Conservation (phyloP, 2,797 vertebrate species). For the Limnodromus scolopaceus region DNA sequence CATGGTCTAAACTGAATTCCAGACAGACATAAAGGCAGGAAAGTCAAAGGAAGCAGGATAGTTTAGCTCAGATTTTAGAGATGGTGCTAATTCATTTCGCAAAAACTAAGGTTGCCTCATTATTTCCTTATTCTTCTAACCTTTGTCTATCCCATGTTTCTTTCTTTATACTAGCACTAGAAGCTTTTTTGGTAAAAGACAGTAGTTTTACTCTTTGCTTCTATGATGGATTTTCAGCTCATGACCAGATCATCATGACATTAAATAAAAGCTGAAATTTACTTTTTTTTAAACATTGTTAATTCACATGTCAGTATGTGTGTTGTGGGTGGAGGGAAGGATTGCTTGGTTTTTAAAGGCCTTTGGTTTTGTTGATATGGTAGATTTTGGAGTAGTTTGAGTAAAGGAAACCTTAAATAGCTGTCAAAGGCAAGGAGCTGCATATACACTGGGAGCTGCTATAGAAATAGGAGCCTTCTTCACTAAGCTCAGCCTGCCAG, state of each 20-base stretch:
- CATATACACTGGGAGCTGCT: not conserved
- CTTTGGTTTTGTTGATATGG: not conserved
- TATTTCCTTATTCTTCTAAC: not conserved
- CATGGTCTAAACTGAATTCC: not conserved
- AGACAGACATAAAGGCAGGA: not conserved
- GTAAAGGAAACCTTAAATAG: not conserved
- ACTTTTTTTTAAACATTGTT: not conserved
- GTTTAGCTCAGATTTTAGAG: not conserved
- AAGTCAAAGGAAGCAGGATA: not conserved
- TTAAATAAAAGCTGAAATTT: not conserved
- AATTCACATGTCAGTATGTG: fast-evolving
- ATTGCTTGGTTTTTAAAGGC: not conserved
- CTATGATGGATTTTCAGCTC: not conserved
- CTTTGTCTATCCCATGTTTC: not conserved
- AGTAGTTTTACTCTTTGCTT: not conserved
- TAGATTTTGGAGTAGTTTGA: not conserved
- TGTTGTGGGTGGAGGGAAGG: not conserved
- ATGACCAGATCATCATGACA: not conserved
- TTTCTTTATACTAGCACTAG: not conserved
- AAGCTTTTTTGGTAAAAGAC: not conserved
- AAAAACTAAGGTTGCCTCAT: not conserved
- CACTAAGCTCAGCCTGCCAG: not conserved
- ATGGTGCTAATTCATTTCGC: not conserved
- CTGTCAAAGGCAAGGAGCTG: not conserved
- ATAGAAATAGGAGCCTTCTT: not conserved